Evolutionary conservation across 2,113 vertebrate species (phyloP).

Genomic region (Dipodomys ordii): DNA sequence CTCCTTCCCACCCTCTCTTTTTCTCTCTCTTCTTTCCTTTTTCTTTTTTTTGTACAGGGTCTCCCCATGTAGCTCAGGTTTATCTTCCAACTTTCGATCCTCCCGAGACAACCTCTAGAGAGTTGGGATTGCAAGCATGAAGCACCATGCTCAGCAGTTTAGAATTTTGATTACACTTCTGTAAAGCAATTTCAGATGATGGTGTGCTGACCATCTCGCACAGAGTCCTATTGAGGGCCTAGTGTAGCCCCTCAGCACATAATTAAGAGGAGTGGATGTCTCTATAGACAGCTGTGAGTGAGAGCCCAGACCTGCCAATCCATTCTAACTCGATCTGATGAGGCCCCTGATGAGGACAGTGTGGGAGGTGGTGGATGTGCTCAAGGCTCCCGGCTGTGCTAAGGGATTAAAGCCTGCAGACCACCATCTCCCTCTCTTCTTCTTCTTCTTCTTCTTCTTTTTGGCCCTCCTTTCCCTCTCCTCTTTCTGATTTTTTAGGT

Average conservation of each 20-base stretch:
- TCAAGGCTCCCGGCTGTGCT: background rate
- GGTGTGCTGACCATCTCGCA: background rate
- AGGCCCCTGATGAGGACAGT: background rate
- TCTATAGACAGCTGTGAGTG: background rate
- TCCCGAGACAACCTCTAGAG: no score
- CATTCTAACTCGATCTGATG: background rate
- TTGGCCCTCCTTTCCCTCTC: background rate
- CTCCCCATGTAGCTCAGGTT: background rate
- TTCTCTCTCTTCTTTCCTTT: background rate
- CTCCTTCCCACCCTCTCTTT: no score
- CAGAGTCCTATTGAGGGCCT: background rate
- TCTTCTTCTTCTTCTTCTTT: background rate
- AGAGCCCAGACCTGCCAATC: background rate
- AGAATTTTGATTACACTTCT: background rate
- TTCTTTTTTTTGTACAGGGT: no score
- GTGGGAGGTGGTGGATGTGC: background rate
- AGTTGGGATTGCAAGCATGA: no score
- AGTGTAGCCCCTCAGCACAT: background rate
- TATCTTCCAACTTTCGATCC: background rate
- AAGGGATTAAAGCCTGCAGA: background rate
- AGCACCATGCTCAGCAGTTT: background rate
- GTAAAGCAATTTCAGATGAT: background rate
- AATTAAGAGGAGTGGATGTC: background rate
- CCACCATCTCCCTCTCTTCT: background rate
- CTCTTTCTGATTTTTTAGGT: constrained; percentile 85